These are phyloP conservation scores for Halcyon badia DNA, from an alignment of 2,797 vertebrate species.

Conservation along the genomic window DNA sequence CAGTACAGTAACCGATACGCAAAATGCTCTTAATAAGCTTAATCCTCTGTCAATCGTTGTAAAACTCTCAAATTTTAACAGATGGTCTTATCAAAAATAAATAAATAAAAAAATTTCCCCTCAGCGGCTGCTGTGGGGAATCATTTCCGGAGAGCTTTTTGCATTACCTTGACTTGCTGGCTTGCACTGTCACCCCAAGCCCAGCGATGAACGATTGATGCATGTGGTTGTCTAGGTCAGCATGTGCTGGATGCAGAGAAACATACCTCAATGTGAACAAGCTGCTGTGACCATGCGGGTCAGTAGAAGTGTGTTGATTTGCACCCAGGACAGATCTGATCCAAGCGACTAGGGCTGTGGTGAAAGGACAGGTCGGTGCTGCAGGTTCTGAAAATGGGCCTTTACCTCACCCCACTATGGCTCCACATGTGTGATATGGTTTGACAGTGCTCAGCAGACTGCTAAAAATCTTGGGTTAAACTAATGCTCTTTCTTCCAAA, in stretches of 20 bases:
- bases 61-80: neutral
- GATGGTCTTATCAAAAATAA: neutral
- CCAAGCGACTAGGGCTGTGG: neutral
- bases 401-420: neutral
- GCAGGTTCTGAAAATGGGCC: neutral
- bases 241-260: neutral
- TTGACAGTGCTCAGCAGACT: too few species aligned
- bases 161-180: neutral
- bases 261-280: neutral
- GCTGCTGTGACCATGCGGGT: neutral
- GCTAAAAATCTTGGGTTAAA: neutral
- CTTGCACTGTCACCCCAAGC: slow-evolving; percentile 10
- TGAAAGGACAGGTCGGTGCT: neutral
- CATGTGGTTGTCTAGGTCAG: neutral
- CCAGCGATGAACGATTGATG: neutral
- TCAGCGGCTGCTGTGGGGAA: neutral
- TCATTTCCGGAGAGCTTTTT: neutral
- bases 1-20: neutral
- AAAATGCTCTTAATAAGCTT: neutral
- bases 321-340: neutral
- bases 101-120: neutral
- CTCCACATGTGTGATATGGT: neutral
- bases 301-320: neutral
- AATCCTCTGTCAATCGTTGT: neutral
- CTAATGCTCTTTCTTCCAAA: neutral